Conservation (phyloP, 2,888 invertebrate genomes). For the Camponotus fellah region DNA sequence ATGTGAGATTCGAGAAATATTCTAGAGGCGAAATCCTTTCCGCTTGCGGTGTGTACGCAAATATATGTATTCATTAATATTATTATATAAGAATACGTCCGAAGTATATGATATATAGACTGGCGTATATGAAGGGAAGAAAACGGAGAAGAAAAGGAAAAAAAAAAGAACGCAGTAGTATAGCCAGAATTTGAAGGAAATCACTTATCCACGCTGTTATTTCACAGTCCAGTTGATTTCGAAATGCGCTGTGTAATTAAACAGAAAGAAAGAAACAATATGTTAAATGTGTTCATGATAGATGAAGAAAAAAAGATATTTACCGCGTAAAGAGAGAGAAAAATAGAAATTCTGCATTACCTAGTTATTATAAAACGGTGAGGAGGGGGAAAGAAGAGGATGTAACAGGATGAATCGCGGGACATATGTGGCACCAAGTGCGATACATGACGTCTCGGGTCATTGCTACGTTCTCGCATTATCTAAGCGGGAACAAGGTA, state of each 20-base stretch:
- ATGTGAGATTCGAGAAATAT: slow-evolving; percentile 25
- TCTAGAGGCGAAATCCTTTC: slow-evolving; percentile 51
- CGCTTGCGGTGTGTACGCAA: slow-evolving; percentile 52
- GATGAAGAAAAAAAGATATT: slow-evolving; percentile 74
- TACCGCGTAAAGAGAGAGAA: slow-evolving; percentile 60
- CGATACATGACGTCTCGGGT: slow-evolving; percentile 38
- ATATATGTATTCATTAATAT: slow-evolving; percentile 60
- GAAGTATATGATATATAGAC: slow-evolving; percentile 51
- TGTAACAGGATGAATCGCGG: slow-evolving; percentile 39
- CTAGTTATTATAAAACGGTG: slow-evolving; percentile 61
- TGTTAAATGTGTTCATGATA: slow-evolving; percentile 82
- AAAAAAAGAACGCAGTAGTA: slow-evolving; percentile 26
- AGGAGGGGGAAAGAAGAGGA: slow-evolving; percentile 14
- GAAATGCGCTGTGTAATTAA: slow-evolving; percentile 73
- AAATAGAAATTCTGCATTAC: slow-evolving; percentile 57
- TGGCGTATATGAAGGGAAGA: slow-evolving; percentile 20
- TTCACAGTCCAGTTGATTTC: slow-evolving; percentile 73
- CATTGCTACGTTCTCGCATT: slow-evolving; percentile 41
- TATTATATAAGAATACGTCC: slow-evolving; percentile 67
- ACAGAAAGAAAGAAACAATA: slow-evolving; percentile 75
- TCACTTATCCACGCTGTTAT: slow-evolving; percentile 65
- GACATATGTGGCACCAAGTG: slow-evolving; percentile 20
- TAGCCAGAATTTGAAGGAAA: slow-evolving; percentile 54
- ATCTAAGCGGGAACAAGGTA: slow-evolving; percentile 42
- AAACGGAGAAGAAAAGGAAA: slow-evolving; percentile 35